Evolutionary conservation across 2,888 invertebrate genomes (phyloP), one percentile per base, ranked within the genome.

Genomic region (Melikaiella ostensackeni): DNA sequence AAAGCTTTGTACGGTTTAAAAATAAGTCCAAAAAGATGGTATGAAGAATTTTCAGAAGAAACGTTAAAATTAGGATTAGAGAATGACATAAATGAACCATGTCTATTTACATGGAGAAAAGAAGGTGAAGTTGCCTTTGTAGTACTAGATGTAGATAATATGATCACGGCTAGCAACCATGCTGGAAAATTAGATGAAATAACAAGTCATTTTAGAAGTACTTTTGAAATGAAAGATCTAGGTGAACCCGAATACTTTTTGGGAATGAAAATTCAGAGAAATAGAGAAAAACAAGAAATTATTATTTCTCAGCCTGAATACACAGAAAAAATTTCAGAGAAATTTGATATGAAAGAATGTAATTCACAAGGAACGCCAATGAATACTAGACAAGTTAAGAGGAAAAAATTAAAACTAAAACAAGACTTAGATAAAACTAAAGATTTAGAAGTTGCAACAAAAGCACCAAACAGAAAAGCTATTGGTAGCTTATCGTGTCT

Each of bases 21-120:
- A 46, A 75, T 80, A 13, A 81, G 80, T 42, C 77, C 81, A 9
- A 81, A 81, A 27, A 50, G 46, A 42, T 82, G 79, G 78, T 79
- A 79, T 70, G 55, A 66, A 6, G 35, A 42, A 64, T 82, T 81
- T 57, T 35, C 75, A 27, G 75, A 82, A 74, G 77, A 74, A 77
- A 77, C 55, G 35, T 27, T 50, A 11, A 79, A 78, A 11, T 35
- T 81, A n/a, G 81, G 77, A 11, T 75, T 80, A 16, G 76, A 79
- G n/a, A 80, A 78, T 35, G 75, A 77, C 16, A 13, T 73, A 61
- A 63, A 77, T 16, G 78, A 83, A 16, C 80, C 80, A 33, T 80
- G 81, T 24, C 21, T 81, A 11, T 82, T 80, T 24, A 80, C 79
- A 13, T 84, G 82, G 82, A 81, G 80, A 70, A 62, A 77, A 76